Evolutionary conservation across 1,140 invertebrate species (phyloP).

Genomic region (Helicoverpa armigera): DNA sequence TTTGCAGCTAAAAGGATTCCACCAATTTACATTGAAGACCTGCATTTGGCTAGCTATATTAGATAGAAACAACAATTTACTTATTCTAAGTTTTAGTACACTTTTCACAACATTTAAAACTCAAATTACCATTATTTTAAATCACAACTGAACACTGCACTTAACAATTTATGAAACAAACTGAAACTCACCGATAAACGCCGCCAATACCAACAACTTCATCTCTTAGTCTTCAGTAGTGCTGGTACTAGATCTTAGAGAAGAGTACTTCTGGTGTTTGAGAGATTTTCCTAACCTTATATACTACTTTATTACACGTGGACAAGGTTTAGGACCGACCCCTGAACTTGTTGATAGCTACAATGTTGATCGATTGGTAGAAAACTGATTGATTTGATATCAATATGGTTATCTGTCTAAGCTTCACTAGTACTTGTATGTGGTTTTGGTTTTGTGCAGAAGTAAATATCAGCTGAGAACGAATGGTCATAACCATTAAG

Average conservation of each 20-base stretch:
- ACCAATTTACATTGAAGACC: no score
- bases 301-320: conserved; percentile 41
- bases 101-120: no score
- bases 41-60: no score
- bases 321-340: conserved; percentile 16
- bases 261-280: conserved; percentile 27
- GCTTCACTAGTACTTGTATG: background rate
- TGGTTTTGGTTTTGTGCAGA: background rate
- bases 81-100: no score
- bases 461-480: background rate
- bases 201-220: conserved; percentile 69
- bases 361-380: conserved; percentile 41
- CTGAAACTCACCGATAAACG: conserved; percentile 65
- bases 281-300: conserved; percentile 3
- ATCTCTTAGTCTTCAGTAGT: conserved; percentile 50
- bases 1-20: no score
- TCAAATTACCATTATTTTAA: no score
- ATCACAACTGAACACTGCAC: no score
- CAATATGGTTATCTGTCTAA: conserved; percentile 5
- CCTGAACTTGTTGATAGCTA: conserved; percentile 38
- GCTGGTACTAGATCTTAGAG: conserved; percentile 26
- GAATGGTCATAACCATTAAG: no score
- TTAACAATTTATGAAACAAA: background rate
- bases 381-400: conserved; percentile 11
- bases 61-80: no score